A percentile compares a stretch with the other conserved stretches of the same genome.
These are phyloP conservation scores for Macrostomum lignano DNA, from an alignment of 1,140 invertebrate species.

Conservation along the genomic window DNA sequence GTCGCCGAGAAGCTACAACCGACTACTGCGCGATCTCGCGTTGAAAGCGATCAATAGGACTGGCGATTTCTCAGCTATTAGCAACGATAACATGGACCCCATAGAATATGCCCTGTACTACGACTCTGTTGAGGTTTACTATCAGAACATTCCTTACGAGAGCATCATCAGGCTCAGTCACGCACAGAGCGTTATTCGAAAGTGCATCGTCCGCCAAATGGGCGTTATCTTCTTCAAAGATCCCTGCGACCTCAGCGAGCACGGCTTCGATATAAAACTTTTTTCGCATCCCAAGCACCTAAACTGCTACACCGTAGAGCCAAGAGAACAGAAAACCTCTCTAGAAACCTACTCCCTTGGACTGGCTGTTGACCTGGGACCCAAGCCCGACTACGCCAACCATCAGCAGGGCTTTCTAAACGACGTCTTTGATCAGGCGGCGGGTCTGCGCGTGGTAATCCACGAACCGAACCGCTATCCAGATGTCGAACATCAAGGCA, in stretches of 20 bases:
- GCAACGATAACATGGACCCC: too few relatives aligned
- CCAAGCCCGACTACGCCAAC: not conserved
- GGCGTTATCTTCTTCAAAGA: not conserved
- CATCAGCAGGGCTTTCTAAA: not conserved
- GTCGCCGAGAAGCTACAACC: too few relatives aligned
- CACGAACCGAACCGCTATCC: not conserved
- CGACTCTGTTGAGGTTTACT: not conserved
- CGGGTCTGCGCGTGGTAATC: conserved; percentile 2
- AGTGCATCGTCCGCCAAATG: not conserved
- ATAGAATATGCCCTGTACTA: too few relatives aligned
- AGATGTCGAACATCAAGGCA: conserved; percentile 1
- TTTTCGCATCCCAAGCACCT: conserved; percentile 2
- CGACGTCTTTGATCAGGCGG: not conserved
- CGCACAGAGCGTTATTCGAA: not conserved
- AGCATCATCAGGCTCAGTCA: not conserved
- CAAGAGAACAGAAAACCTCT: not conserved
- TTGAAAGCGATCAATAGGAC: too few relatives aligned
- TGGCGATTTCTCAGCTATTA: too few relatives aligned
- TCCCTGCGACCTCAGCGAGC: not conserved
- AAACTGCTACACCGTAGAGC: conserved; percentile 2
- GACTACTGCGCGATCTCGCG: too few relatives aligned
- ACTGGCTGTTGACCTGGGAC: not conserved
- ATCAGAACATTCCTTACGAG: conserved; percentile 1
- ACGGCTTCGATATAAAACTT: not conserved
- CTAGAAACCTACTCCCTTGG: not conserved